A percentile compares a stretch with the other conserved stretches of the same genome.
Conservation (phyloP, 1,140 invertebrate species). For the Octopus bimaculoides region DNA sequence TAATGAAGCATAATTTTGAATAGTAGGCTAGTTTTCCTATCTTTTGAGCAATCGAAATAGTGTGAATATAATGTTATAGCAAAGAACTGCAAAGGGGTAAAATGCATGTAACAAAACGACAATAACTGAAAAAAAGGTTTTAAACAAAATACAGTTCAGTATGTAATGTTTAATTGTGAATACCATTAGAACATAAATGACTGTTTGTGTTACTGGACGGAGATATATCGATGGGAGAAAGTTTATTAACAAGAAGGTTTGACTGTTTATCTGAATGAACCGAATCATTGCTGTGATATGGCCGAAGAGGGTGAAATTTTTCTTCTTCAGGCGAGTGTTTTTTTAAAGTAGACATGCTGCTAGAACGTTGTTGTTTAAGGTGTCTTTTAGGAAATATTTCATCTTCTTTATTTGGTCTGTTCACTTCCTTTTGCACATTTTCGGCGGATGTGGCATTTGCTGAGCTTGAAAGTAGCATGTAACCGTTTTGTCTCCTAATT, state of each 20-base stretch:
- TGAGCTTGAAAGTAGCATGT: background rate
- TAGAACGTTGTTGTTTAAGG: background rate
- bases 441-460: background rate
- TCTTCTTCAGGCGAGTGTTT: background rate
- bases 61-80: no score
- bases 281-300: background rate
- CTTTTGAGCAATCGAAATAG: no score
- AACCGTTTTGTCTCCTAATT: background rate
- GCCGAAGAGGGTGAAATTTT: background rate
- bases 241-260: background rate
- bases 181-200: background rate
- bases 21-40: no score
- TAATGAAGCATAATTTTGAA: no score
- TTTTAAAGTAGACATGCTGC: background rate
- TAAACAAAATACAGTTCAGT: background rate
- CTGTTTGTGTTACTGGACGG: background rate
- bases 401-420: background rate
- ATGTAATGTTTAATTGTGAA: background rate
- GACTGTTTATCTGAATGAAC: background rate
- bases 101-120: background rate
- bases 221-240: background rate
- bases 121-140: background rate
- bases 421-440: background rate
- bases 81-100: background rate
- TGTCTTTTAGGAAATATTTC: background rate